These are phyloP conservation scores for Podocnemis expansa DNA, from an alignment of 2,113 vertebrate genomes.

Conservation along the genomic window DNA sequence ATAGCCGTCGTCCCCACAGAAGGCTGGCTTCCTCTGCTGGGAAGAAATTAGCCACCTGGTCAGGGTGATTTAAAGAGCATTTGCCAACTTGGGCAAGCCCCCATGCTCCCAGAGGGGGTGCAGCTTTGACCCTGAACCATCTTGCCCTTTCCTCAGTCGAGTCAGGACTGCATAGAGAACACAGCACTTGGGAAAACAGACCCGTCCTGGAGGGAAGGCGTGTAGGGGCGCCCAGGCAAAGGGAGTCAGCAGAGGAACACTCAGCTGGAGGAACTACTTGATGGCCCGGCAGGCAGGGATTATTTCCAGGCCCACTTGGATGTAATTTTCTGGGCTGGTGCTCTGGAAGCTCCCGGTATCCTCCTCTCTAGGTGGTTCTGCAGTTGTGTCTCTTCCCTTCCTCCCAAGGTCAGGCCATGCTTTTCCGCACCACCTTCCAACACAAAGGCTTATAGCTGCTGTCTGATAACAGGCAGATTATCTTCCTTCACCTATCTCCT, in stretches of 20 bases:
- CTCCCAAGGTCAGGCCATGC: slow-evolving; percentile 27
- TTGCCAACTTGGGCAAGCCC: neutral
- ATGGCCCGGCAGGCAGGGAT: neutral
- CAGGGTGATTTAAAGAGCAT: neutral
- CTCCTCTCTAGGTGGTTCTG: neutral
- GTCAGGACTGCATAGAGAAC: accelerated
- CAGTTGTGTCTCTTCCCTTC: slow-evolving; percentile 34
- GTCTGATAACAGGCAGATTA: neutral
- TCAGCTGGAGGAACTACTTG: neutral
- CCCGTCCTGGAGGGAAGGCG: neutral
- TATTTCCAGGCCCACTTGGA: neutral
- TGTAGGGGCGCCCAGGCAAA: neutral
- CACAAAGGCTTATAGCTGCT: accelerated
- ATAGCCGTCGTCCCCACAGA: neutral
- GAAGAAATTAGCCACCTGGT: neutral
- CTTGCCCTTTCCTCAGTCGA: neutral
- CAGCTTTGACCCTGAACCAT: neutral
- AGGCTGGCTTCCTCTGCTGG: neutral
- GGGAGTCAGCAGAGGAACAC: neutral
- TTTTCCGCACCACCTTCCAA: neutral
- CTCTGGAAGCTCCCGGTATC: neutral
- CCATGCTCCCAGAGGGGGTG: neutral
- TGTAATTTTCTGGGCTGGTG: neutral
- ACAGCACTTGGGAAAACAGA: neutral
- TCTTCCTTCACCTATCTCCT: neutral